Evolutionary conservation across 2,113 vertebrate genomes (phyloP).

Genomic region (Poeciliopsis prolifica): DNA sequence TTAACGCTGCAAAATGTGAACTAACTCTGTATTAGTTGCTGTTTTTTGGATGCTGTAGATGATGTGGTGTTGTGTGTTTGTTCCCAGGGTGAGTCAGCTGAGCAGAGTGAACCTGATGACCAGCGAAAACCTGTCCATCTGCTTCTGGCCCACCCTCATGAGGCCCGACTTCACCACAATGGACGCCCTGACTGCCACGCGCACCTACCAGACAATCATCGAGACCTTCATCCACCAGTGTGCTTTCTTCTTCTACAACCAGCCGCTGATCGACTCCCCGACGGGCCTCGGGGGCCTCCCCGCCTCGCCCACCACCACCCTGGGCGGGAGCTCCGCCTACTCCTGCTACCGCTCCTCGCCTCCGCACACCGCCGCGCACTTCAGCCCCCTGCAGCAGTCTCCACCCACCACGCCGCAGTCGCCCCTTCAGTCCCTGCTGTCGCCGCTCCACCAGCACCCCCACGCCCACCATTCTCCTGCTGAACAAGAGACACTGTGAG

Average conservation of each 20-base stretch:
- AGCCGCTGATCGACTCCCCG: conserved; percentile 85
- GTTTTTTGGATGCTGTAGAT: not conserved
- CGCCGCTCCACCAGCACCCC: conserved; percentile 79
- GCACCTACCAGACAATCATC: conserved; percentile 97
- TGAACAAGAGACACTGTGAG: conserved; percentile 88
- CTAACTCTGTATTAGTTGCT: not conserved
- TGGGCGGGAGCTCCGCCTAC: conserved; percentile 75
- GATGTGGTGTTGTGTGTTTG: conserved; percentile 16
- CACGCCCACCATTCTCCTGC: conserved; percentile 82
- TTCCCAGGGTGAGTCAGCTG: conserved; percentile 89
- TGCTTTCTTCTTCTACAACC: conserved; percentile 94
- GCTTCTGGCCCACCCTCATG: conserved; percentile 97
- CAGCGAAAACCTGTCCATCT: conserved; percentile 96
- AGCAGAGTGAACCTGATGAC: conserved; percentile 93
- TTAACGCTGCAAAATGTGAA: not conserved
- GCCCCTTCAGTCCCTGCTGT: conserved; percentile 81
- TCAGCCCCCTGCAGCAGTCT: conserved; percentile 78
- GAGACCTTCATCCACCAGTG: conserved; percentile 97
- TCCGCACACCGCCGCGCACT: conserved; percentile 70
- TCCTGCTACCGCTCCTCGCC: conserved; percentile 78
- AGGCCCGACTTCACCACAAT: conserved; percentile 93
- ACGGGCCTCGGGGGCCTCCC: conserved; percentile 75
- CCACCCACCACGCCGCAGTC: conserved; percentile 77
- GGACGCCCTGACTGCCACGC: conserved; percentile 93
- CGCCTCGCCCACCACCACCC: conserved; percentile 79